Evolutionary conservation across 2,888 invertebrate species (phyloP).

Genomic region (Palloptera scutellata): DNA sequence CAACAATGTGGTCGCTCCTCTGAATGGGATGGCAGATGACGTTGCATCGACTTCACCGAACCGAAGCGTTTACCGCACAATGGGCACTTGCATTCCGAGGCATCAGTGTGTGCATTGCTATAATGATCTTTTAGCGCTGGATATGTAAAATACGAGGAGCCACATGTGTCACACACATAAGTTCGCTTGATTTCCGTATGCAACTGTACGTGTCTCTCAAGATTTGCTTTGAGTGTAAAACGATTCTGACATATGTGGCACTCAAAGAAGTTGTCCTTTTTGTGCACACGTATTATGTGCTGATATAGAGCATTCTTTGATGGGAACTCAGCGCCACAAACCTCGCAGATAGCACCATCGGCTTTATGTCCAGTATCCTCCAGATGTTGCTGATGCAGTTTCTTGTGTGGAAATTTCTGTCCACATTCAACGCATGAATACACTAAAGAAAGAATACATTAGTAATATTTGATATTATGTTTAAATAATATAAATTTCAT

Average conservation of each 20-base stretch:
- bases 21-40: slow-evolving; percentile 63
- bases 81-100: slow-evolving; percentile 62
- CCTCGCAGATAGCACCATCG: slow-evolving; percentile 64
- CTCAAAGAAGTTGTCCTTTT: slow-evolving; percentile 63
- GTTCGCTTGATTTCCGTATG: slow-evolving; percentile 63
- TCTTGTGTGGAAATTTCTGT: slow-evolving; percentile 60
- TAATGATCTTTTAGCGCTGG: slow-evolving; percentile 63
- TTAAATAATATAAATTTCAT: no score
- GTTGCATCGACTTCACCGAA: slow-evolving; percentile 60
- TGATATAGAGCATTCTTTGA: slow-evolving; percentile 63
- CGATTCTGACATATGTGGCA: slow-evolving; percentile 65
- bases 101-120: slow-evolving; percentile 62
- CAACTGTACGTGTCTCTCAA: slow-evolving; percentile 63
- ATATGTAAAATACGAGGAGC: slow-evolving; percentile 64
- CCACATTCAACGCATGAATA: slow-evolving; percentile 63
- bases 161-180: slow-evolving; percentile 64
- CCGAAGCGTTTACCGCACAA: slow-evolving; percentile 62
- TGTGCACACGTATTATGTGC: slow-evolving; percentile 62
- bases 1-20: slow-evolving; percentile 64
- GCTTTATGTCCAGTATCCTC: slow-evolving; percentile 63
- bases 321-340: slow-evolving; percentile 61
- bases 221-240: slow-evolving; percentile 62
- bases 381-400: slow-evolving; percentile 61
- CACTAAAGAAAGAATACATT: slow-evolving; percentile 40
- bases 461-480: no score